Evolutionary conservation across 1,140 invertebrate genomes (phyloP), one percentile per base, ranked within the genome.

Genomic region (Plectrocnemia conspersa): DNA sequence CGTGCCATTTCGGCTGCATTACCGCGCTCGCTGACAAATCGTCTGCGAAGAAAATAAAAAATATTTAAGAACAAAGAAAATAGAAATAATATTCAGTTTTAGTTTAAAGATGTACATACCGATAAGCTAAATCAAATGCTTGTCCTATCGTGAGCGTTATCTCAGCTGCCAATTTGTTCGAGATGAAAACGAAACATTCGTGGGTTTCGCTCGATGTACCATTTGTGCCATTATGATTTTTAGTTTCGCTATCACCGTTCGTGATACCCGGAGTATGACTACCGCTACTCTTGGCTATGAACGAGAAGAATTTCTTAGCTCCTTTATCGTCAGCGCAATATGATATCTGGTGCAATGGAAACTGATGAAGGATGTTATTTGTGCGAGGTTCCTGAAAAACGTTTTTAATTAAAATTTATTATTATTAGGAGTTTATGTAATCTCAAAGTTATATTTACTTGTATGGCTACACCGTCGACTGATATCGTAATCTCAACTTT

Each of bases 261-360:
- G 53, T 64, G 3, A 35, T 33, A 47, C 61, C 54, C 38, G 16
- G 45, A 32, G 24, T 33, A 23, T 71, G 68, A 38, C 82, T 80
- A 15, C 80, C 79, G 5, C 83, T 83, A 62, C 90, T 89, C 77
- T 97, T 97, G 24, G 93, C 94, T 63, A 98, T 97, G 70, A 98
- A 98, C 0, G 78, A 79, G 74, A 98, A 97, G 75, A 96, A 97
- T 63, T 91, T 91, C 67, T 97, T 97, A 49, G 96, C 93, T 32
- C 92, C 91, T 71, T 97, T 97, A 70, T 98, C 95, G 70, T 97
- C 94, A 4, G 95, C 94, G 76, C 95, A 97, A 73, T 97, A 98
- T 0, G 93, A 97, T 72, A 98, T 97, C 70, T 93, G 82, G 71
- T 98, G 93, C n/a, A 98, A 73, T 0, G 94, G 93, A 71, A 96